Conservation (phyloP, 2,888 invertebrate genomes). For the Aphrophora alni region DNA sequence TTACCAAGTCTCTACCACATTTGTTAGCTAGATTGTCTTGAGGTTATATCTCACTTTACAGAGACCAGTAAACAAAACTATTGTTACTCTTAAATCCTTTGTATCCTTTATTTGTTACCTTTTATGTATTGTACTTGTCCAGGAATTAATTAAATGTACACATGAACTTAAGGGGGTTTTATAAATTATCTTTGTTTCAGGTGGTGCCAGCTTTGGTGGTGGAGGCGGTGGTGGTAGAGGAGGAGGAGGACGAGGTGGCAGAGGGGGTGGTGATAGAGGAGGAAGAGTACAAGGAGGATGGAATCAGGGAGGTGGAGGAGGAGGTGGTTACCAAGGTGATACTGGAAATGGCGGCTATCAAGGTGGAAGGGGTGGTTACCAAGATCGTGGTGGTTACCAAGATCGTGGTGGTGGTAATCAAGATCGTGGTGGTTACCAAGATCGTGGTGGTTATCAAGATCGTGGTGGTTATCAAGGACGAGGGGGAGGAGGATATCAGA, state of each 20-base stretch:
- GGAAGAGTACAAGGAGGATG: conserved; percentile 59
- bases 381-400: conserved; percentile 36
- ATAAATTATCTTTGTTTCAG: too few relatives aligned
- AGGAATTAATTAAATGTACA: too few relatives aligned
- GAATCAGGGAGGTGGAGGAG: conserved; percentile 56
- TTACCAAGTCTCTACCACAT: too few relatives aligned
- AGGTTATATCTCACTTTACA: too few relatives aligned
- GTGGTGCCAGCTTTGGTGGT: conserved; percentile 56
- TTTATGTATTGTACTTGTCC: too few relatives aligned
- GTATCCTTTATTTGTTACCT: too few relatives aligned
- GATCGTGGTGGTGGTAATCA: conserved; percentile 34
- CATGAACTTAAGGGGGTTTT: too few relatives aligned
- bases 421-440: conserved; percentile 26
- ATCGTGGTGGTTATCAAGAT: conserved; percentile 26
- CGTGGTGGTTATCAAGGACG: background rate
- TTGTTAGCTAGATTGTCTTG: too few relatives aligned
- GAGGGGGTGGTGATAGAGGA: conserved; percentile 53
- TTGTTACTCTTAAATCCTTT: too few relatives aligned
- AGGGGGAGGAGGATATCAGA: conserved; percentile 39
- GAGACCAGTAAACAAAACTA: too few relatives aligned
- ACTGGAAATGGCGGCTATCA: conserved; percentile 25
- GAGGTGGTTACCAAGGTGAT: conserved; percentile 47
- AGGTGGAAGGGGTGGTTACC: conserved; percentile 38
- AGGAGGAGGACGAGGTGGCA: conserved; percentile 52
- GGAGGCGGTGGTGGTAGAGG: conserved; percentile 52